These are phyloP conservation scores for Pluvianellus socialis DNA, from an alignment of 2,113 vertebrate genomes.

Conservation along the genomic window DNA sequence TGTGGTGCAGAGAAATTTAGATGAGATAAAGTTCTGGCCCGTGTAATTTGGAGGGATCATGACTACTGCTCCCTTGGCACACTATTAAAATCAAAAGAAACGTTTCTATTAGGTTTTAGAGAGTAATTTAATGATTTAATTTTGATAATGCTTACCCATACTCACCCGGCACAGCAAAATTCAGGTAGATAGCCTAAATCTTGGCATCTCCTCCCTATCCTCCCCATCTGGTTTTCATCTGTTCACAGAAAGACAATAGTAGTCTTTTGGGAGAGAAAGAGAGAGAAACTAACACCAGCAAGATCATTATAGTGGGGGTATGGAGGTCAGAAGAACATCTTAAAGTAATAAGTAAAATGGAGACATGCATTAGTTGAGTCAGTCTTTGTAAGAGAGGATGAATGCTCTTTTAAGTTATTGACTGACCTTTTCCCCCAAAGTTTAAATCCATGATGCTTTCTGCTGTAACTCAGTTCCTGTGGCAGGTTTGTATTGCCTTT, in stretches of 20 bases:
- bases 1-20: not conserved
- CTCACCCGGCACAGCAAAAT: not conserved
- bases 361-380: not conserved
- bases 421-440: not conserved
- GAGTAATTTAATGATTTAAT: not conserved
- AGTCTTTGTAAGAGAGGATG: not conserved
- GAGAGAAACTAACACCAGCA: not conserved
- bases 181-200: not conserved
- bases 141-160: not conserved
- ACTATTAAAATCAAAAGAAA: not conserved
- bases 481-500: not conserved
- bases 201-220: not conserved
- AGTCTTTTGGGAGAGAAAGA: not conserved
- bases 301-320: not conserved
- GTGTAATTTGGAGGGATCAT: not conserved
- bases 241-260: not conserved
- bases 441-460: not conserved
- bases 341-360: not conserved
- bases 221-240: constrained; percentile 1
- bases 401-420: not conserved
- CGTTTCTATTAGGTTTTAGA: not conserved
- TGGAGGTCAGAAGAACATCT: not conserved
- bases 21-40: not conserved
- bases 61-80: not conserved
- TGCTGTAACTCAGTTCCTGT: not conserved